These are phyloP conservation scores for Philaenus spumarius DNA, from an alignment of 1,140 invertebrate genomes.

Conservation along the genomic window DNA sequence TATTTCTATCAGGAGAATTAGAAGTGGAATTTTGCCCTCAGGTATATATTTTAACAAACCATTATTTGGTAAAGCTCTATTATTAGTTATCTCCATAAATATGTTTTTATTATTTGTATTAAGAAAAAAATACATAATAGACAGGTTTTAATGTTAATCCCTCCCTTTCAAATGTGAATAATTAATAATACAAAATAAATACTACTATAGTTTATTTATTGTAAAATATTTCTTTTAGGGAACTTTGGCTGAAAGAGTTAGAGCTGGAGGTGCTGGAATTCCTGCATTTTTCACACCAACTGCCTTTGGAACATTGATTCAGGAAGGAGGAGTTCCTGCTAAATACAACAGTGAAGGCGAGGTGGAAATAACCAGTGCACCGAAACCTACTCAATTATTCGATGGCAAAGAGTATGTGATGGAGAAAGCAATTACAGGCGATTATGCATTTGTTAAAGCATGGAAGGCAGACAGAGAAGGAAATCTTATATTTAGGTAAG, in stretches of 20 bases:
- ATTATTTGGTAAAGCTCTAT: no score
- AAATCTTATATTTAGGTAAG: constrained; percentile 85
- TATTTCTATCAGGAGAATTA: constrained; percentile 85
- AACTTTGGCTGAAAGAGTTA: constrained; percentile 86
- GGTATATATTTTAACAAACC: no score
- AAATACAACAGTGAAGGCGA: constrained; percentile 60
- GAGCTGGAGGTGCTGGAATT: constrained; percentile 94
- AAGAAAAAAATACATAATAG: no score
- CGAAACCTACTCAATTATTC: constrained; percentile 53
- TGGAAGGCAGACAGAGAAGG: constrained; percentile 93
- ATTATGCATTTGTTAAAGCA: constrained; percentile 94
- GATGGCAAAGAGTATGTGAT: constrained; percentile 85
- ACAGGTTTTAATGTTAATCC: no score
- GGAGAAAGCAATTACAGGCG: constrained; percentile 93
- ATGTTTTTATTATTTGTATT: no score
- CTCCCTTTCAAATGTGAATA: no score
- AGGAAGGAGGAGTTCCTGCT: constrained; percentile 89
- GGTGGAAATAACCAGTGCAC: constrained; percentile 35
- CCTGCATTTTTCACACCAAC: constrained; percentile 98
- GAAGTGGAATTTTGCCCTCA: constrained; percentile 51
- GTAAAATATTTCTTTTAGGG: constrained; percentile 54
- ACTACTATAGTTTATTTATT: no score
- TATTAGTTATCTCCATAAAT: no score
- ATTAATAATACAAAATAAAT: no score
- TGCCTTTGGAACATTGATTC: constrained; percentile 88